Percentiles rank a stretch among this genome's conserved stretches.
Evolutionary conservation across 2,888 invertebrate genomes (phyloP).

Genomic region (Erebia aethiops): DNA sequence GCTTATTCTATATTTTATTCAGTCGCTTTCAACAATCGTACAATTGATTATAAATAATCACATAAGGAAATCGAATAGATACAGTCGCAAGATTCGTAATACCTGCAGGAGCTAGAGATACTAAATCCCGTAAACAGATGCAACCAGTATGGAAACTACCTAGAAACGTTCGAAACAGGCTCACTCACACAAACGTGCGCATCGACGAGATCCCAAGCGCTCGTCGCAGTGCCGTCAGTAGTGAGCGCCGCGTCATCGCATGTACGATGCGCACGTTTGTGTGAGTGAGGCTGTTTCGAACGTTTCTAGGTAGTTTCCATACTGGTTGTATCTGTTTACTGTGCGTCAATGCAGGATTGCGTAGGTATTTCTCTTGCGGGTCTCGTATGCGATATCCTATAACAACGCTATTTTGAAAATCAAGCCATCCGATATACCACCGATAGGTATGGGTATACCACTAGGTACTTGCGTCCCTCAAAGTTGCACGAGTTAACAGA

Average conservation of each 20-base stretch:
- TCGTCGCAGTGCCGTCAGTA: no score
- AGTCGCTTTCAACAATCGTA: constrained; percentile 68
- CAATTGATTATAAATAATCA: constrained; percentile 45
- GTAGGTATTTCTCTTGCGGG: background rate
- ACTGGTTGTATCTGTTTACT: no score
- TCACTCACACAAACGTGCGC: no score
- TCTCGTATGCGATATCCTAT: background rate
- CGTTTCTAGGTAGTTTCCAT: no score
- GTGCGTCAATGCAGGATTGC: background rate
- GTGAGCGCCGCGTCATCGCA: no score
- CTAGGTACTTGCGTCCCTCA: constrained; percentile 22
- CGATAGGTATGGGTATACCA: constrained; percentile 40
- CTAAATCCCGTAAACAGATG: no score
- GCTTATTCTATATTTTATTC: constrained; percentile 47
- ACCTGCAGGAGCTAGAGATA: no score
- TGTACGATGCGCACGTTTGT: no score
- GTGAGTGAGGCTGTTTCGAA: no score
- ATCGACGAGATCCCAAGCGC: no score
- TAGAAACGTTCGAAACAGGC: no score
- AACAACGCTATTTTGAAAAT: constrained; percentile 44
- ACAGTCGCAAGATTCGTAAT: background rate
- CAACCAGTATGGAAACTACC: no score
- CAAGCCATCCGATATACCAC: constrained; percentile 59
- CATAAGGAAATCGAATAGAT: background rate
- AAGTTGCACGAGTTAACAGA: background rate